Percentiles rank a stretch among this genome's conserved stretches.
Evolutionary conservation across 2,888 invertebrate species (phyloP).

Genomic region (Epinotia demarniana): DNA sequence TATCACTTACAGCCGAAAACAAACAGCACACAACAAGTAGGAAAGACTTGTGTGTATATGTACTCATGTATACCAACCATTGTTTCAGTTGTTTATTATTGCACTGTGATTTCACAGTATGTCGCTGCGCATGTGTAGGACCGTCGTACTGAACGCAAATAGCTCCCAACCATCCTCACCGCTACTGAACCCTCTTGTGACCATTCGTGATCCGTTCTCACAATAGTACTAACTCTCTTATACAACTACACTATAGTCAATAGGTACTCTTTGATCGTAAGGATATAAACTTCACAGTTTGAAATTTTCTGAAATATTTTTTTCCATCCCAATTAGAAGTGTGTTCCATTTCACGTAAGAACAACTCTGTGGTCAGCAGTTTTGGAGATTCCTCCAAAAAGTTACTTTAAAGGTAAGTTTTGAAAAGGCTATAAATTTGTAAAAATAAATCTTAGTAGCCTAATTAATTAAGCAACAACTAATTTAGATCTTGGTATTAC

Average conservation of each 20-base stretch:
- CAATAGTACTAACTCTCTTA: slow-evolving; percentile 18
- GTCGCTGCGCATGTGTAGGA: slow-evolving; percentile 28
- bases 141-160: slow-evolving; percentile 33
- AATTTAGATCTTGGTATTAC: too few species aligned
- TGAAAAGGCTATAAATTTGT: neutral
- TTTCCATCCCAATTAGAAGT: neutral
- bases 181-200: slow-evolving; percentile 31
- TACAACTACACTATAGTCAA: neutral
- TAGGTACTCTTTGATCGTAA: neutral
- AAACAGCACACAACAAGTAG: too few species aligned
- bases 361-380: neutral
- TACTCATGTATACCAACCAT: neutral
- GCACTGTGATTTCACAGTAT: slow-evolving; percentile 17
- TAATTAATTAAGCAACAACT: neutral
- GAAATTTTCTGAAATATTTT: neutral
- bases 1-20: too few species aligned
- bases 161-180: slow-evolving; percentile 22
- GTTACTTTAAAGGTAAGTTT: slow-evolving; percentile 14
- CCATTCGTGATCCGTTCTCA: slow-evolving; percentile 41
- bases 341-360: neutral
- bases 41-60: too few species aligned
- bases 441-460: too few species aligned
- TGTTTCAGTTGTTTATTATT: slow-evolving; percentile 8
- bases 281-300: neutral
- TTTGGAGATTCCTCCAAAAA: neutral